These are phyloP conservation scores for Caradrina kadenii DNA, from an alignment of 2,888 invertebrate genomes.

Conservation along the genomic window DNA sequence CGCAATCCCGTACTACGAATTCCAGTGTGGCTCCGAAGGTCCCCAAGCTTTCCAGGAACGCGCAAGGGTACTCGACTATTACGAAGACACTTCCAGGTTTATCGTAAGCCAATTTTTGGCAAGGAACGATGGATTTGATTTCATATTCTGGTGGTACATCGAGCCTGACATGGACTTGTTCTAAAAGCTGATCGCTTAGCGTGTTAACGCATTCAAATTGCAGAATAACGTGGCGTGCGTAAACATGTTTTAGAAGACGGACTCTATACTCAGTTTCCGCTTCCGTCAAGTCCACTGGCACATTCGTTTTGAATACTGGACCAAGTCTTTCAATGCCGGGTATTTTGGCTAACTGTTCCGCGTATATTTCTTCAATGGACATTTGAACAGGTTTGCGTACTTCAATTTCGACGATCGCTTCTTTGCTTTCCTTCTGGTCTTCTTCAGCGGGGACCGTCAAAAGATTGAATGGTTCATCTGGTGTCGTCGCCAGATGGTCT, in stretches of 20 bases:
- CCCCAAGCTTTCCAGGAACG: constrained; percentile 92
- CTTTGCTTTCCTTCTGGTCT: constrained; percentile 95
- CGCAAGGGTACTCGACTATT: constrained; percentile 92
- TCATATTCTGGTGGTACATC: constrained; percentile 96
- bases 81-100: constrained; percentile 96
- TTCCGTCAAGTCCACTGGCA: constrained; percentile 97
- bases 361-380: constrained; percentile 96
- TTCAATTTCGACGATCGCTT: constrained; percentile 92
- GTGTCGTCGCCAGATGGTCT: constrained; percentile 94
- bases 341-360: constrained; percentile 94
- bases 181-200: constrained; percentile 97
- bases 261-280: constrained; percentile 99
- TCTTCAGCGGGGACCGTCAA: constrained; percentile 96
- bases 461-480: constrained; percentile 95
- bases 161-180: constrained; percentile 97
- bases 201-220: constrained; percentile 99
- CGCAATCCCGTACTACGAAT: constrained; percentile 98
- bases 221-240: constrained; percentile 95
- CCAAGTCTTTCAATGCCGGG: constrained; percentile 97
- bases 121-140: constrained; percentile 93
- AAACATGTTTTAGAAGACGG: constrained; percentile 97
- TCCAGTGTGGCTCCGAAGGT: constrained; percentile 97
- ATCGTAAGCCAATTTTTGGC: constrained; percentile 95
- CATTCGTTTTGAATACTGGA: constrained; percentile 96
- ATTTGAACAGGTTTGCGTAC: constrained; percentile 96